phyloP scores from a whole-genome alignment of 2,113 vertebrate species.

The Symphodus melops region DNA sequence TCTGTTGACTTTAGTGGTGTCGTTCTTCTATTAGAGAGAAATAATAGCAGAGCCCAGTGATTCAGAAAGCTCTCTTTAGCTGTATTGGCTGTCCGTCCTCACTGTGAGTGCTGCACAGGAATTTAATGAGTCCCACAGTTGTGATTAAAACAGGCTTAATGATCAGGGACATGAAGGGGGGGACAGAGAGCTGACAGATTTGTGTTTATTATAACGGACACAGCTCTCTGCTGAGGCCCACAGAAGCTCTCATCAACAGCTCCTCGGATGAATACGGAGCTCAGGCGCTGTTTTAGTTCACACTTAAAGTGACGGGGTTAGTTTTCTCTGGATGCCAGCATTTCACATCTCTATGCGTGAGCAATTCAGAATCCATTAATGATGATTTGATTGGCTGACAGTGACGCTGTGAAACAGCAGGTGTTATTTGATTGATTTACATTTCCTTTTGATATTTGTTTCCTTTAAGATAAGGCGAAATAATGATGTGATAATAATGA shows the following conservation, averaged over 20 bases:
- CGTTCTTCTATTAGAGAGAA: slow-evolving; percentile 65
- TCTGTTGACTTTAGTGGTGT: slow-evolving; percentile 62
- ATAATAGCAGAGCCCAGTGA: slow-evolving; percentile 75
- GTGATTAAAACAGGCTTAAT: slow-evolving; percentile 76
- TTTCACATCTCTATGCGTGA: slow-evolving; percentile 27
- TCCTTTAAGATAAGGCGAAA: slow-evolving; percentile 16
- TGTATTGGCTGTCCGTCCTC: slow-evolving; percentile 64
- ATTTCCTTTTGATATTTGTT: neutral
- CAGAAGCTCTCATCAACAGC: slow-evolving; percentile 31
- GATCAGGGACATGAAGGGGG: slow-evolving; percentile 66
- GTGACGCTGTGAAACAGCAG: slow-evolving; percentile 32
- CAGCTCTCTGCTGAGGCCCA: slow-evolving; percentile 49
- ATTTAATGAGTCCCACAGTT: slow-evolving; percentile 80
- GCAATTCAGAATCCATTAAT: slow-evolving; percentile 10
- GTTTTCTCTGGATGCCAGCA: slow-evolving; percentile 20
- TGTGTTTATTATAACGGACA: slow-evolving; percentile 74
- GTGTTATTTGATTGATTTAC: slow-evolving; percentile 32
- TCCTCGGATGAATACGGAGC: slow-evolving; percentile 42
- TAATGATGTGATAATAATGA: neutral
- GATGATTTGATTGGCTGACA: slow-evolving; percentile 35
- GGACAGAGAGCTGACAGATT: slow-evolving; percentile 73
- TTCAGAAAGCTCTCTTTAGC: slow-evolving; percentile 75
- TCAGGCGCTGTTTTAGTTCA: slow-evolving; percentile 36
- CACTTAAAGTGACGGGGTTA: slow-evolving; percentile 36
- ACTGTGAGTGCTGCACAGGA: slow-evolving; percentile 45